Base-by-base conservation (phyloP, 2,888 invertebrate species). In the Tanypteryx hageni region DNA sequence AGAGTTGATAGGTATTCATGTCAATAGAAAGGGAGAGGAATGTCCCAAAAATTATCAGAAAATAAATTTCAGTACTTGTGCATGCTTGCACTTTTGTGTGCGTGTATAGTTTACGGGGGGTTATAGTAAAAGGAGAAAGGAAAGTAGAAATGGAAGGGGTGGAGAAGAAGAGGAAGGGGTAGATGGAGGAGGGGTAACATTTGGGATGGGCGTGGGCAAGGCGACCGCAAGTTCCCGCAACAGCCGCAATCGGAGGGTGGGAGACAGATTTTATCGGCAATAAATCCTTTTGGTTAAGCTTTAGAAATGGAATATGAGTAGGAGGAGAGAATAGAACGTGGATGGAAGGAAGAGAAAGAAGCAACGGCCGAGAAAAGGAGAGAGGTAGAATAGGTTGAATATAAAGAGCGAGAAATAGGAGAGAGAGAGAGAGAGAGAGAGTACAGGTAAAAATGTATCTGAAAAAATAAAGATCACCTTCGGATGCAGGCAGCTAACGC, bases 251-350 rank as follows among this genome's bases (percentile, higher is more conserved):
- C 76, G 27, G 22, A 76, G 76, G 27, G 27, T 27, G 76, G 76
- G 76, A 76, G 76, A 76, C 76, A 76, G 76, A 76, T 76, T 76
- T 76, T 76, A 76, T 76, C 76, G 76, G 76, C 76, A 76, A 76
- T 76, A 76, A 76, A 76, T 76, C 76, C 76, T 76, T 76, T 76
- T 27, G 76, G 76, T 76, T 27, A 76, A 76, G 76, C 76, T 76
- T 76, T 76, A 76, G 76, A 76, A 76, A 27, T 76, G 76, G 76
- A 76, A 76, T 76, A 76, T 76, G 76, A 76, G 76, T 13, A 27
- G 13, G 76, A n/a, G 68, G 64, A 4, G 68, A 18, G 68, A 68
- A 27, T 5, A 27, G 18, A 27, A 76, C 3, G 13, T n/a, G 27
- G 76, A 76, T 76, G 76, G 22, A 76, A 76, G 22, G 9, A 0